Conservation (phyloP, 2,113 vertebrate genomes). For the Prunella himalayana region DNA sequence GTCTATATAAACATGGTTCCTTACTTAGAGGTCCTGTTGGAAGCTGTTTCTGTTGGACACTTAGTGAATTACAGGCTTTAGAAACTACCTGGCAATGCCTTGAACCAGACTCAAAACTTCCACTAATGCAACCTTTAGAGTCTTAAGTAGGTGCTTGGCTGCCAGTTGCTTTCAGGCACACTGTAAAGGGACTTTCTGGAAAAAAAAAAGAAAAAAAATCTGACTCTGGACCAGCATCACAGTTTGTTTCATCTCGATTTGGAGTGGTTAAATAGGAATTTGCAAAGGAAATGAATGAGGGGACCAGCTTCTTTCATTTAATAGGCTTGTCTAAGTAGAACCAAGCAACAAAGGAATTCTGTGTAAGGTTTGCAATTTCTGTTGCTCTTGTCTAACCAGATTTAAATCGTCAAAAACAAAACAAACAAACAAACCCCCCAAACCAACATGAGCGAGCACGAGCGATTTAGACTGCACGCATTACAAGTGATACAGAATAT, state of each 20-base stretch:
- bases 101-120: not conserved
- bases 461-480: not conserved
- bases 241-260: not conserved
- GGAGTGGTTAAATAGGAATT: slow-evolving; percentile 27
- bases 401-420: slow-evolving; percentile 28
- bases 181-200: slow-evolving; percentile 11
- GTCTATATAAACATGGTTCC: slow-evolving; percentile 7
- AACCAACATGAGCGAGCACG: not conserved
- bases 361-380: slow-evolving; percentile 22
- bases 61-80: slow-evolving; percentile 38
- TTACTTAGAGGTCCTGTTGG: slow-evolving; percentile 7
- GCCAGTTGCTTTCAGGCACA: not conserved
- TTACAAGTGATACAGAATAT: not conserved
- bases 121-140: not conserved
- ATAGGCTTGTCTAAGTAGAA: slow-evolving; percentile 12
- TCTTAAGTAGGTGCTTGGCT: slow-evolving; percentile 34
- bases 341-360: slow-evolving; percentile 25
- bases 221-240: slow-evolving; percentile 3
- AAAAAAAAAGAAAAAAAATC: not conserved
- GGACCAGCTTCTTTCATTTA: not conserved
- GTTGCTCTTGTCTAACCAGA: slow-evolving; percentile 38
- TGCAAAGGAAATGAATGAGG: slow-evolving; percentile 25
- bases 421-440: slow-evolving; percentile 39
- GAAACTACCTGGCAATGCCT: slow-evolving; percentile 37
- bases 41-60: slow-evolving; percentile 17